Percentiles rank a stretch among this genome's conserved stretches.
These are phyloP conservation scores for Sthenelais limicola DNA, from an alignment of 2,888 invertebrate genomes.

Conservation along the genomic window DNA sequence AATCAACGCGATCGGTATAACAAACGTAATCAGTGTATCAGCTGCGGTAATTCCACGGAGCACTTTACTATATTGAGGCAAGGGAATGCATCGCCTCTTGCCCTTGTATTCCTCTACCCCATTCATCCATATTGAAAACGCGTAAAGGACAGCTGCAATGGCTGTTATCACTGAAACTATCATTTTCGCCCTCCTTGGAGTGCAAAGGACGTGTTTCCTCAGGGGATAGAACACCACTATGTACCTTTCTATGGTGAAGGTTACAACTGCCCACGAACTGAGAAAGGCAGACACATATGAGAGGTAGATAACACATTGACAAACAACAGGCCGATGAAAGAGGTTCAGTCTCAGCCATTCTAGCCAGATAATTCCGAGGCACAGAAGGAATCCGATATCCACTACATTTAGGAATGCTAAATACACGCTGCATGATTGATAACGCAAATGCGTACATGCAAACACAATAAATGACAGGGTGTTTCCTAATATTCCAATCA, in stretches of 20 bases:
- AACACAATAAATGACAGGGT: slow-evolving; percentile 44
- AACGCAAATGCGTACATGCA: slow-evolving; percentile 27
- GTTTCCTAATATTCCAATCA: slow-evolving; percentile 41
- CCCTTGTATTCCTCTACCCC: slow-evolving; percentile 17
- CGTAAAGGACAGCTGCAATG: slow-evolving; percentile 45
- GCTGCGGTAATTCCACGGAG: slow-evolving; percentile 45
- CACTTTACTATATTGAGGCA: slow-evolving; percentile 26
- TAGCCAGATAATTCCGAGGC: slow-evolving; percentile 43
- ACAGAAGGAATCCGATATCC: slow-evolving; percentile 45
- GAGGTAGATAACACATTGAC: slow-evolving; percentile 44
- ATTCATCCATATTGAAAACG: slow-evolving; percentile 48
- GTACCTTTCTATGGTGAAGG: slow-evolving; percentile 51
- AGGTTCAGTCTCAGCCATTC: slow-evolving; percentile 40
- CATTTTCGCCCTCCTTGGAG: slow-evolving; percentile 48
- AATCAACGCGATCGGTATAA: slow-evolving; percentile 50
- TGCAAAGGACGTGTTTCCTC: slow-evolving; percentile 48
- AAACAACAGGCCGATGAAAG: slow-evolving; percentile 40
- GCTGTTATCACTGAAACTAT: slow-evolving; percentile 46
- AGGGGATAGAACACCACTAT: slow-evolving; percentile 52
- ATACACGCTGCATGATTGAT: slow-evolving; percentile 45
- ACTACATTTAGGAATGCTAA: slow-evolving; percentile 47
- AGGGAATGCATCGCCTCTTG: slow-evolving; percentile 32
- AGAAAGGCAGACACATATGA: slow-evolving; percentile 45
- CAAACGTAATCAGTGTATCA: slow-evolving; percentile 49
- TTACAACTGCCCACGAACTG: slow-evolving; percentile 52